Percentiles rank a stretch among this genome's conserved stretches.
Evolutionary conservation across 2,888 invertebrate genomes (phyloP).

Genomic region (Cylindroiulus punctatus): DNA sequence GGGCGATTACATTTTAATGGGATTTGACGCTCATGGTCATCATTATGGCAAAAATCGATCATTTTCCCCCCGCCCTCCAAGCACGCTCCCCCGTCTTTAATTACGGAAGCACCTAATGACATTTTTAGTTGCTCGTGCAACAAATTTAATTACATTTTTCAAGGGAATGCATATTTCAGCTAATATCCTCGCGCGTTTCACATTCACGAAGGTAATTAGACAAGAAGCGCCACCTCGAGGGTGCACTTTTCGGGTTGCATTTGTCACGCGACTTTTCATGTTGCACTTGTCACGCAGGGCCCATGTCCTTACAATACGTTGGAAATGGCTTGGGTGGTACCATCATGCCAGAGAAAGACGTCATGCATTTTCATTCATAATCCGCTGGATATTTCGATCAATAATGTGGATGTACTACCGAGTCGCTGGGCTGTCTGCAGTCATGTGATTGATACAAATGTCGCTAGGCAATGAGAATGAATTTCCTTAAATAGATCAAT

Average conservation of each 20-base stretch:
- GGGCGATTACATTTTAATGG: background rate
- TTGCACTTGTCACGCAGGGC: too few relatives aligned
- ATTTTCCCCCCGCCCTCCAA: background rate
- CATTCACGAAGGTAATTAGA: background rate
- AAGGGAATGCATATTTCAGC: background rate
- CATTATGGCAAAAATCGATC: background rate
- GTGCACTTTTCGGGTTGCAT: background rate
- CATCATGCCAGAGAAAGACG: background rate
- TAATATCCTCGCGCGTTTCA: background rate
- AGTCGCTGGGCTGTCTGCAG: too few relatives aligned
- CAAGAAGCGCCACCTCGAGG: background rate
- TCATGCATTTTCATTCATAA: background rate
- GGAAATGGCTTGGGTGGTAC: background rate
- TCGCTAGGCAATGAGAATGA: too few relatives aligned
- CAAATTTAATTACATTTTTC: constrained; percentile 15
- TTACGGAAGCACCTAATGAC: constrained; percentile 20
- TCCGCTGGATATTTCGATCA: background rate
- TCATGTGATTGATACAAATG: too few relatives aligned
- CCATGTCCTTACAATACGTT: background rate
- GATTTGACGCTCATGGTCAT: background rate
- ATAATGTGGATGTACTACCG: background rate
- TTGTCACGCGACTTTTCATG: too few relatives aligned
- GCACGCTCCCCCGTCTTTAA: background rate
- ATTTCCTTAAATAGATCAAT: too few relatives aligned
- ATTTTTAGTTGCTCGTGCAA: background rate